These are phyloP conservation scores for Xiphias gladius DNA, from an alignment of 2,113 vertebrate species.

Conservation along the genomic window DNA sequence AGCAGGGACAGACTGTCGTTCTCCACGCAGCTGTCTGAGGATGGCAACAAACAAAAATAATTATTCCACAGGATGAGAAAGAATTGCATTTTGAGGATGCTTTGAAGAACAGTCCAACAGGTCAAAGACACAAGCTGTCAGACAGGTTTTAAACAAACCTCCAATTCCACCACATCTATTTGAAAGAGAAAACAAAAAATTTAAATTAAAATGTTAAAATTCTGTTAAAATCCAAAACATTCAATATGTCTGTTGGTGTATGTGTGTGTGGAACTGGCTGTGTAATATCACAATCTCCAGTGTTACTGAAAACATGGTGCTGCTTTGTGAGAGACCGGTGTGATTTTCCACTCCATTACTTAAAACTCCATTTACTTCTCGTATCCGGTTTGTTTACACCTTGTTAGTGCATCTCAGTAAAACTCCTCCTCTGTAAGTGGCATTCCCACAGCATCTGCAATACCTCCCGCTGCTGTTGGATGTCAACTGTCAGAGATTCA, in stretches of 20 bases:
- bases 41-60: background rate
- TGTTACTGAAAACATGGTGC: background rate
- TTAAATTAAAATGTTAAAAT: background rate
- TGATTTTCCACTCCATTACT: background rate
- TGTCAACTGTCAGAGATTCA: no score
- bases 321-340: no score
- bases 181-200: background rate
- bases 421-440: background rate
- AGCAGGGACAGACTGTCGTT: slow-evolving; percentile 94
- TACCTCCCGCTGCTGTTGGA: background rate
- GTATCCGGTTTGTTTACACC: background rate
- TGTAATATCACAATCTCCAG: background rate
- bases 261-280: background rate
- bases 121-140: no score
- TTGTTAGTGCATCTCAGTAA: background rate
- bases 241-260: no score
- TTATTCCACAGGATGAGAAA: background rate
- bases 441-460: background rate
- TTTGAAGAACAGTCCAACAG: background rate
- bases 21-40: slow-evolving; percentile 94
- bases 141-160: no score
- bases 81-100: background rate
- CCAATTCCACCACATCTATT: background rate
- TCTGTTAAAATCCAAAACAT: no score
- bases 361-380: background rate